phyloP scores from a whole-genome alignment of 2,113 vertebrate species.

The Psilopsiagon aurifrons region DNA sequence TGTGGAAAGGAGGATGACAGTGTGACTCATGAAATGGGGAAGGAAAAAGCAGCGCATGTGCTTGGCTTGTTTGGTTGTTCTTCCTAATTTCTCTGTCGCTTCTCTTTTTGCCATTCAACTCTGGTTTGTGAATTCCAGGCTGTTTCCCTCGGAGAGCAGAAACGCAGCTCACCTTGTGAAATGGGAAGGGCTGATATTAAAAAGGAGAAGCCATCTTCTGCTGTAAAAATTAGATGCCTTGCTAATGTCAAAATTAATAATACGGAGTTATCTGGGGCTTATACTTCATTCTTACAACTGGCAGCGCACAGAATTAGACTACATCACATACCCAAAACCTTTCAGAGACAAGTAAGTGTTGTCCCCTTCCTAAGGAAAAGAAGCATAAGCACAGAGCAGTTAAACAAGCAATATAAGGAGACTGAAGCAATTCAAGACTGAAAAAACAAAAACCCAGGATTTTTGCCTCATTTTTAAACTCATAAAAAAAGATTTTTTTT shows the following conservation, averaged over 20 bases:
- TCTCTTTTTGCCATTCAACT: background rate
- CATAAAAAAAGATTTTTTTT: background rate
- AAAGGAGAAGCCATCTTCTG: background rate
- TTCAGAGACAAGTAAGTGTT: background rate
- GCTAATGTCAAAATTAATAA: constrained; percentile 12
- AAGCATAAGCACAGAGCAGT: background rate
- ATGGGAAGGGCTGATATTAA: background rate
- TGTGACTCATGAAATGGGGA: background rate
- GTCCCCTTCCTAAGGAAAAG: background rate
- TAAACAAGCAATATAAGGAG: background rate
- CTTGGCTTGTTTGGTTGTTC: background rate
- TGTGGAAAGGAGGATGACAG: background rate
- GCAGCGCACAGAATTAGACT: background rate
- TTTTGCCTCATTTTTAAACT: background rate
- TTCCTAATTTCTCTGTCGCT: background rate
- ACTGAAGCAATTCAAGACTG: background rate
- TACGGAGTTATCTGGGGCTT: background rate
- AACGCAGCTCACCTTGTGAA: background rate
- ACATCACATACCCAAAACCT: background rate
- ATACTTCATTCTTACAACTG: background rate
- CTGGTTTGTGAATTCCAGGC: background rate
- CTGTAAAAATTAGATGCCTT: background rate
- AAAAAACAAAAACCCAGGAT: background rate
- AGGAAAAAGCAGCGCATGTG: background rate
- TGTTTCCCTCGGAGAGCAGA: background rate